Base-by-base conservation (phyloP, 2,797 vertebrate genomes). In the Mus minutoides region DNA sequence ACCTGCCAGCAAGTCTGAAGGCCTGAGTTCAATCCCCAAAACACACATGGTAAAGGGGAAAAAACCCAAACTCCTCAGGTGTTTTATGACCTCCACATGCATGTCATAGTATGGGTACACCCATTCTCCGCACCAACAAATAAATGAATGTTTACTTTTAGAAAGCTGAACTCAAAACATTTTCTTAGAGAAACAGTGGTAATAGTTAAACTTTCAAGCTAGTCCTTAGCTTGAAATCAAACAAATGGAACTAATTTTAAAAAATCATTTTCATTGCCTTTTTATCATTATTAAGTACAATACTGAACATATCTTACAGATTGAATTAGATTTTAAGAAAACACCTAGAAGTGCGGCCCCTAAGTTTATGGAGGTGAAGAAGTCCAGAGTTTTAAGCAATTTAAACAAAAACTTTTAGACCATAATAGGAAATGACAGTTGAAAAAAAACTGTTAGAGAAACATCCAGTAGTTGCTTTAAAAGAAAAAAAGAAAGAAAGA, bases 361-460 rank as follows among this genome's bases (percentile, higher is more conserved):
- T 96, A 89, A 90, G 31, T 40, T 93, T 92, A 83, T 2, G 14
- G 21, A 79, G 24, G 16, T 22, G 37, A 58, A 89, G 37, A 31
- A 19, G 16, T 67, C 46, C 60, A 80, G 60, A 92, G 40, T 96
- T 97, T 94, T 96, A 90, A 96, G 86, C 64, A 94, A 96, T 79
- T 90, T 85, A 77, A 22, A 90, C 40, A 87, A 86, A 94, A 97
- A 88, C 40, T 76, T 96, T 95, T 69, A 78, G 49, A 80, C 8
- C 29, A 62, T 82, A 95, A 91, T 21, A 96, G 34, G 60, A 91
- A 90, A 4, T 62, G 80, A 83, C 24, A 60, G 46, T 10, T 69
- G 43, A 37, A 64, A 17, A 46, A 83, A 86, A 69, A 52, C 29
- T 69, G 46, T 86, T 34, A 52, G 12, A 69, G 31, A 52, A 85